Percentiles rank a stretch among this genome's conserved stretches.
These are phyloP conservation scores for Brachionus koreanus DNA, from an alignment of 1,140 invertebrate genomes.

Conservation along the genomic window DNA sequence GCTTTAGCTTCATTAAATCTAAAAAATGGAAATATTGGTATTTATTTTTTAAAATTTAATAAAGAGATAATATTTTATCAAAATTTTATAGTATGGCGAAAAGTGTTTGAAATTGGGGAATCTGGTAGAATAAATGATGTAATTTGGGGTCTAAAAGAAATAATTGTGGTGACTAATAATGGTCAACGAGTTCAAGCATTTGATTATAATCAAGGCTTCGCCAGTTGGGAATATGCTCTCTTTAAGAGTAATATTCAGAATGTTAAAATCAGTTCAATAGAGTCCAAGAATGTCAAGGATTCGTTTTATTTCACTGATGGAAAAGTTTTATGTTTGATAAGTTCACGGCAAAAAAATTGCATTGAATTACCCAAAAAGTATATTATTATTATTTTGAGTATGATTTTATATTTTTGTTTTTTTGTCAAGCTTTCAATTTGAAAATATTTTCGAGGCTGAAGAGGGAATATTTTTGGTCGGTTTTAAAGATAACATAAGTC, in stretches of 20 bases:
- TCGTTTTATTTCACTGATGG: neutral
- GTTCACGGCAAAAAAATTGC: neutral
- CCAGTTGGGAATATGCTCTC: slow-evolving; percentile 16
- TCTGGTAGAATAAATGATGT: slow-evolving; percentile 20
- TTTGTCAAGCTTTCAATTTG: neutral
- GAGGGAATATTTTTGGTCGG: neutral
- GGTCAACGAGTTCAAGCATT: slow-evolving; percentile 25
- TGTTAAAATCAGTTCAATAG: neutral
- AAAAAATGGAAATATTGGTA: slow-evolving; percentile 39
- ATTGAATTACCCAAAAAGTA: slow-evolving; percentile 14
- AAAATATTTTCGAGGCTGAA: neutral
- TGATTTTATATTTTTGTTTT: neutral
- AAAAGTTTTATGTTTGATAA: neutral
- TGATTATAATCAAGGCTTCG: slow-evolving; percentile 22
- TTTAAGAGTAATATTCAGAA: neutral
- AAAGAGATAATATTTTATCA: neutral
- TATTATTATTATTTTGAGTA: neutral
- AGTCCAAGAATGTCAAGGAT: neutral
- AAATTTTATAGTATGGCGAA: slow-evolving; percentile 22
- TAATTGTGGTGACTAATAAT: neutral
- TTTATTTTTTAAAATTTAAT: neutral
- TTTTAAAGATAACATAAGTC: neutral
- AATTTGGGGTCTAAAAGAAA: neutral
- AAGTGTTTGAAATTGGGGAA: slow-evolving; percentile 19
- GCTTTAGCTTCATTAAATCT: slow-evolving; percentile 6